Percentiles rank a stretch among this genome's conserved stretches.
Conservation (phyloP, 2,888 invertebrate species). For the Cantharis lateralis region DNA sequence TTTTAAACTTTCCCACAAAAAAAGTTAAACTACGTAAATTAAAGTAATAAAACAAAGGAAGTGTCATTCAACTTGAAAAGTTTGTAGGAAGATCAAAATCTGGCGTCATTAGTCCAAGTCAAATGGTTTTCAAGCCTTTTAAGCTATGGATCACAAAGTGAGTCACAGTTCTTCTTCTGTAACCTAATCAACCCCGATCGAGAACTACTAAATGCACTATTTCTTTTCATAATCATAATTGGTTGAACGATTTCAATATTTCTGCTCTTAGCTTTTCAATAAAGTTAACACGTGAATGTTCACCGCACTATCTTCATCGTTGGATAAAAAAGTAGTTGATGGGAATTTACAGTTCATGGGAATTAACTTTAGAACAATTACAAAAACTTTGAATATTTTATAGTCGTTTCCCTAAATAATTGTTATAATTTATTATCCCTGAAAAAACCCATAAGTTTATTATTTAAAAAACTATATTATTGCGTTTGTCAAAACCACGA, state of each 20-base stretch:
- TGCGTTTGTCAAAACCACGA: no score
- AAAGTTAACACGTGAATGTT: background rate
- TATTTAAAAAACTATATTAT: background rate
- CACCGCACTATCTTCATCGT: background rate
- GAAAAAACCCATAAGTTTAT: background rate
- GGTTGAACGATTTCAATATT: background rate
- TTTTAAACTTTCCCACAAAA: background rate
- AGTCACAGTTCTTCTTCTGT: background rate
- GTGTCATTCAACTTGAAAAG: background rate
- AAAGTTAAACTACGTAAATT: background rate
- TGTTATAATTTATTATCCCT: background rate
- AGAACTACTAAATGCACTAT: background rate
- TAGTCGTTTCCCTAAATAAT: background rate
- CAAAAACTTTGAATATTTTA: background rate
- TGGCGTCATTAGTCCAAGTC: background rate
- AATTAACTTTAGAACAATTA: background rate
- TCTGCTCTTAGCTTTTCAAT: background rate
- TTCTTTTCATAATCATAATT: background rate
- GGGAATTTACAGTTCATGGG: background rate
- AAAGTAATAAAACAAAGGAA: background rate
- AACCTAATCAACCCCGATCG: background rate
- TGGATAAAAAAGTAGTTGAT: background rate
- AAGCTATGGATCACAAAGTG: background rate
- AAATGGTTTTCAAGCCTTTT: background rate
- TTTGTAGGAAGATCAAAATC: background rate